Percentiles rank a stretch among this genome's conserved stretches.
phyloP scores from a whole-genome alignment of 2,113 vertebrate genomes.

The Baryphthengus martii region DNA sequence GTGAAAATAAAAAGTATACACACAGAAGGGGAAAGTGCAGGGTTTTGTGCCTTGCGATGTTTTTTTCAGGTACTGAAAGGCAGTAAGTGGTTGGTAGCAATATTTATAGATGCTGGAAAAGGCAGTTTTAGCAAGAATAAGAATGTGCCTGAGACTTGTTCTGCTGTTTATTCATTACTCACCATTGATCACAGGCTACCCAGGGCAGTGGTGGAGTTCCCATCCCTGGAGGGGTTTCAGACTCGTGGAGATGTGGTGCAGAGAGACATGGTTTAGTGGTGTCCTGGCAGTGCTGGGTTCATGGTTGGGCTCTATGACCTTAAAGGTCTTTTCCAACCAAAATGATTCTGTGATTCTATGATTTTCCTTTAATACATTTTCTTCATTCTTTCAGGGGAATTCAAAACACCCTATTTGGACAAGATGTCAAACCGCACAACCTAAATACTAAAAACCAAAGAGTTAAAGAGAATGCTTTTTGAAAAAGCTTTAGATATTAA shows the following conservation, averaged over 20 bases:
- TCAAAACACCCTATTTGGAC: neutral
- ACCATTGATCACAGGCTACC: neutral
- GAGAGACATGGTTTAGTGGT: too few species aligned
- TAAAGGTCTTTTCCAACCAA: too few species aligned
- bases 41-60: neutral
- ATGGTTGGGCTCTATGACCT: too few species aligned
- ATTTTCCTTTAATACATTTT: neutral
- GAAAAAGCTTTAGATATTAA: neutral
- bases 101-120: neutral
- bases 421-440: neutral
- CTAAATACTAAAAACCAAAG: neutral
- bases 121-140: neutral
- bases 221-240: too few species aligned
- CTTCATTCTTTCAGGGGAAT: neutral
- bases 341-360: too few species aligned
- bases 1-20: neutral
- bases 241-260: too few species aligned
- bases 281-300: too few species aligned
- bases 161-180: neutral
- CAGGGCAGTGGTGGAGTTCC: too few species aligned
- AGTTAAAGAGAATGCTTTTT: neutral
- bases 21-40: neutral
- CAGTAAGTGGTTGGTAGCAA: neutral
- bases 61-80: neutral
- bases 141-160: neutral